Base-by-base conservation (phyloP, 2,113 vertebrate genomes). In the Tautogolabrus adspersus region DNA sequence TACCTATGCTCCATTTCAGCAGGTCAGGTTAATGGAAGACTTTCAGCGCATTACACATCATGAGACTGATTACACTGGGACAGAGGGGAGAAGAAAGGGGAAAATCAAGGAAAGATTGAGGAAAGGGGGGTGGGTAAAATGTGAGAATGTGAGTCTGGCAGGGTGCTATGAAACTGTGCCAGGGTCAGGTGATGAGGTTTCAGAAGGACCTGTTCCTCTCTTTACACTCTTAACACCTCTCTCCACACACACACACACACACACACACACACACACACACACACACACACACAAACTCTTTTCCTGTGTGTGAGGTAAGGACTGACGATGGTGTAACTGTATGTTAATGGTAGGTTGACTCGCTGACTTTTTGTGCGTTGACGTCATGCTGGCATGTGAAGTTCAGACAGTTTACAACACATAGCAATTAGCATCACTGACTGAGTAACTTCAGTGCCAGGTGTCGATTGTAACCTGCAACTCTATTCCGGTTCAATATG, bases 1-100 rank as follows among this genome's bases (percentile, higher is more conserved):
- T 93, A 92, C 72, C 88, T 82, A 91, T 86, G 90, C 88, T 92
- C 85, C 89, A 90, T 91, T 91, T 93, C 89, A 91, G 86, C 84
- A 83, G 78, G 86, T 88, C 87, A 83, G 89, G 75, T 85, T 87
- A 85, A 91, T 88, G 88, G 88, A 89, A 86, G 90, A 81, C 87
- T 93, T 92, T 90, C 87, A 91, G 89, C 81, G 87, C 87, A 92
- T 92, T 93, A 90, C 76, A 90, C 84, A 85, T 93, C 92, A 93
- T 93, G 92, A 93, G 93, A 93, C 91, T 91, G 89, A 93, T 93
- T 93, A 93, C 90, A 88, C 72, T 72, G 79, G 68, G 88, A 90
- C 68, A 64, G 77, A 91, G 80, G 72, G 79, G 74, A 79, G 77
- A 85, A 83, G 77, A 88, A 87, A 85, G 74, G 81, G 69, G 67